phyloP scores from a whole-genome alignment of 2,113 vertebrate genomes.

The Chionis minor region DNA sequence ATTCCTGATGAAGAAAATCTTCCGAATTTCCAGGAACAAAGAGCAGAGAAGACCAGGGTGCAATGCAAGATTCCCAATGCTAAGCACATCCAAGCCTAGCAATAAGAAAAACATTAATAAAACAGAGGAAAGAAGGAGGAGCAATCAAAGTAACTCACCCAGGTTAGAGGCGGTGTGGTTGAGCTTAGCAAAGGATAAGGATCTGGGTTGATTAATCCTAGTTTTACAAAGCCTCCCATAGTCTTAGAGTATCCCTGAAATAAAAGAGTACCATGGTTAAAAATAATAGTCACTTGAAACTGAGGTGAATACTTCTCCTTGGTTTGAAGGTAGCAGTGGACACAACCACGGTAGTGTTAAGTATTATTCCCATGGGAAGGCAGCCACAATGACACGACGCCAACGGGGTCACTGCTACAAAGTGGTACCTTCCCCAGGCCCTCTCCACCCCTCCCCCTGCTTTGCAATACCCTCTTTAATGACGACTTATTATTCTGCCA shows the following conservation, averaged over 20 bases:
- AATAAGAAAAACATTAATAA: neutral
- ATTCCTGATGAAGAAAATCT: neutral
- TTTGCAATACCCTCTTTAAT: neutral
- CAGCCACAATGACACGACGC: neutral
- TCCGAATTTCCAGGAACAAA: neutral
- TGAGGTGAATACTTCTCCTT: neutral
- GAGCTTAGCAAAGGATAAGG: constrained; percentile 75
- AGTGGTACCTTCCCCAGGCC: neutral
- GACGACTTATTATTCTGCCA: neutral
- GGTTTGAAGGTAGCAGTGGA: neutral
- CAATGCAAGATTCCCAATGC: neutral
- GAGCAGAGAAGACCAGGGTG: neutral
- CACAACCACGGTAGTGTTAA: neutral
- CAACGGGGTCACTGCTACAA: neutral
- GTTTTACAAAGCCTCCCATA: constrained; percentile 86
- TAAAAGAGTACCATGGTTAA: constrained; percentile 6
- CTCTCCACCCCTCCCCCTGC: neutral
- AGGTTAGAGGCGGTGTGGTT: constrained; percentile 74
- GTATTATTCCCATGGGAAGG: neutral
- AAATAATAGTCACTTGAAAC: neutral
- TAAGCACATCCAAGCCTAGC: neutral
- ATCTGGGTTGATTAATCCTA: constrained; percentile 89
- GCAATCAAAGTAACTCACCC: constrained; percentile 78
- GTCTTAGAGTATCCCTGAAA: constrained; percentile 88
- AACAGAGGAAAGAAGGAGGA: neutral